Conservation (phyloP, 2,888 invertebrate species). For the Balanococcus diminutus region DNA sequence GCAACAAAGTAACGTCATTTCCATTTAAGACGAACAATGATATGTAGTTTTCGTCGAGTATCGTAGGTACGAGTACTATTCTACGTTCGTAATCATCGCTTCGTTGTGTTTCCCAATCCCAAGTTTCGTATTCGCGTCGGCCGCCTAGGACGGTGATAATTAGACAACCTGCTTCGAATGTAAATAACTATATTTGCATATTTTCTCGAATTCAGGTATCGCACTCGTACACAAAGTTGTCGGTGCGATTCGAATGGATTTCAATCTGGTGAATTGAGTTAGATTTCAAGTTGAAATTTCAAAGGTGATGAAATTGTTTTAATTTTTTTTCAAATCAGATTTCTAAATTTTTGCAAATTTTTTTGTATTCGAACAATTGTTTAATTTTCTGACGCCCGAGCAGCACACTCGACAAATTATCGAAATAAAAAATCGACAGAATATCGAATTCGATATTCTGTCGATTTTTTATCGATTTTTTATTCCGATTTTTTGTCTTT, state of each 20-base stretch:
- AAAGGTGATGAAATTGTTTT: no score
- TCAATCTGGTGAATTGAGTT: not conserved
- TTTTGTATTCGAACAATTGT: no score
- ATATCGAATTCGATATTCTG: no score
- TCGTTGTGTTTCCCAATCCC: not conserved
- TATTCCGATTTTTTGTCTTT: no score
- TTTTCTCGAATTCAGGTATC: not conserved
- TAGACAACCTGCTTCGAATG: conserved; percentile 10
- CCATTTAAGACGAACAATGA: not conserved
- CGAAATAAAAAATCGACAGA: no score
- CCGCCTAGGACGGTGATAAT: not conserved
- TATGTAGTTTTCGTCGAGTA: not conserved
- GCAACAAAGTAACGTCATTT: conserved; percentile 59
- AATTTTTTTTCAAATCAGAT: no score
- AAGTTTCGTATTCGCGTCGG: not conserved
- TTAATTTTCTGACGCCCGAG: no score
- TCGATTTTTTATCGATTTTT: no score
- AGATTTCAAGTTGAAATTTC: not conserved
- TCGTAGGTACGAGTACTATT: not conserved
- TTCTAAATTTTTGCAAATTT: no score
- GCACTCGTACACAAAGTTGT: not conserved
- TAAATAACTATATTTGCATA: not conserved
- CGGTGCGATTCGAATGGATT: not conserved
- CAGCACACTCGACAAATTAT: no score
- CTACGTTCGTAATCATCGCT: not conserved